phyloP scores from a whole-genome alignment of 1,140 invertebrate species.

The Saccostrea echinata region DNA sequence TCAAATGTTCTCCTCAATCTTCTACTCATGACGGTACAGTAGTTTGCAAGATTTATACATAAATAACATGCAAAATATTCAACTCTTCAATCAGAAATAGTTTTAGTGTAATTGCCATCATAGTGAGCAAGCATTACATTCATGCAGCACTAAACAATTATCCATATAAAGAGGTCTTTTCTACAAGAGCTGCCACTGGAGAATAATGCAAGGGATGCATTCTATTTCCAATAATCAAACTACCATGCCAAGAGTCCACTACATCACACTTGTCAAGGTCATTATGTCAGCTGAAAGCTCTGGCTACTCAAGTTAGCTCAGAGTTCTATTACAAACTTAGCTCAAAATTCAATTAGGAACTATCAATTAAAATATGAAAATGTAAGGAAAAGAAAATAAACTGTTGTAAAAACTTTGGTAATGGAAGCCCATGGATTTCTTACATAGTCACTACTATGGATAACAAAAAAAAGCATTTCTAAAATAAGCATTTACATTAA shows the following conservation, averaged over 20 bases:
- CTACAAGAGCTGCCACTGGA: neutral
- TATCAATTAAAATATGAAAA: neutral
- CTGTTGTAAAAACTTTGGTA: neutral
- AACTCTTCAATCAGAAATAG: too few species aligned
- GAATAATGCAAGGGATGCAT: neutral
- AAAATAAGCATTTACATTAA: neutral
- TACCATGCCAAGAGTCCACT: neutral
- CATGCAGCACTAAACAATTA: neutral
- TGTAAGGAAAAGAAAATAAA: neutral
- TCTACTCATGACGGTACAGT: neutral
- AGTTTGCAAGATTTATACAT: too few species aligned
- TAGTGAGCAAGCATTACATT: neutral
- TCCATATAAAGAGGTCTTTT: neutral
- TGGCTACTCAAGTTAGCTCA: neutral
- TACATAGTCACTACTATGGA: neutral
- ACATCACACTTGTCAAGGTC: conserved; percentile 34
- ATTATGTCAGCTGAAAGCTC: conserved; percentile 15
- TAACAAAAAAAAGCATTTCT: neutral
- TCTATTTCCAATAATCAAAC: neutral
- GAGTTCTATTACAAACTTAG: neutral
- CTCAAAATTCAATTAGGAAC: neutral
- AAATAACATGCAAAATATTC: too few species aligned
- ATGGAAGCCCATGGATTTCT: neutral
- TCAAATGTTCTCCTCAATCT: neutral
- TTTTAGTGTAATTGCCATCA: too few species aligned